phyloP scores from a whole-genome alignment of 2,888 invertebrate species.

The Encarsia formosa region DNA sequence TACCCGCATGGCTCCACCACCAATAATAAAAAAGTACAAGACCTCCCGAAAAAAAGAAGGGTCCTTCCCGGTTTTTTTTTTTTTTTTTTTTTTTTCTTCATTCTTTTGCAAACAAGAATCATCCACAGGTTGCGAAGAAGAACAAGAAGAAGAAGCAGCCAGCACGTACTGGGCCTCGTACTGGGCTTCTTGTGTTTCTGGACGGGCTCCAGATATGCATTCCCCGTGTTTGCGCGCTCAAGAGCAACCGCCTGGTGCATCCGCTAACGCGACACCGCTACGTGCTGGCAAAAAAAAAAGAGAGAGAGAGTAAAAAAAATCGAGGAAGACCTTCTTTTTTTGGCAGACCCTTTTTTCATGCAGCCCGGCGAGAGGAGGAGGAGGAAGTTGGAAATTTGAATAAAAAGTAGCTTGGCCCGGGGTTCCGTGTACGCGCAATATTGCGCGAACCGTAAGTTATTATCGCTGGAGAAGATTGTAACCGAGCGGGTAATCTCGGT shows the following conservation, averaged over 20 bases:
- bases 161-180: slow-evolving; percentile 8
- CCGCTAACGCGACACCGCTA: neutral
- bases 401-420: no score
- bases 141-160: neutral
- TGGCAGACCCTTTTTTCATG: neutral
- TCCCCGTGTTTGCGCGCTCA: slow-evolving; percentile 16
- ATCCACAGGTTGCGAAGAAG: slow-evolving; percentile 22
- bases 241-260: slow-evolving; percentile 9
- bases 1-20: no score
- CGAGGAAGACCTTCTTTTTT: neutral
- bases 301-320: neutral
- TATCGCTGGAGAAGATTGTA: no score
- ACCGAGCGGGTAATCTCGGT: no score
- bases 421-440: no score
- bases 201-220: slow-evolving; percentile 16
- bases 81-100: neutral
- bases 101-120: neutral
- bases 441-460: no score
- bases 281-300: neutral
- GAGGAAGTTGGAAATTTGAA: neutral
- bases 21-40: no score
- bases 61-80: no score
- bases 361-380: neutral
- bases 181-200: slow-evolving; percentile 14
- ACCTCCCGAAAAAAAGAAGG: no score